Conservation (phyloP, 1,140 invertebrate species). For the Tribolium castaneum region DNA sequence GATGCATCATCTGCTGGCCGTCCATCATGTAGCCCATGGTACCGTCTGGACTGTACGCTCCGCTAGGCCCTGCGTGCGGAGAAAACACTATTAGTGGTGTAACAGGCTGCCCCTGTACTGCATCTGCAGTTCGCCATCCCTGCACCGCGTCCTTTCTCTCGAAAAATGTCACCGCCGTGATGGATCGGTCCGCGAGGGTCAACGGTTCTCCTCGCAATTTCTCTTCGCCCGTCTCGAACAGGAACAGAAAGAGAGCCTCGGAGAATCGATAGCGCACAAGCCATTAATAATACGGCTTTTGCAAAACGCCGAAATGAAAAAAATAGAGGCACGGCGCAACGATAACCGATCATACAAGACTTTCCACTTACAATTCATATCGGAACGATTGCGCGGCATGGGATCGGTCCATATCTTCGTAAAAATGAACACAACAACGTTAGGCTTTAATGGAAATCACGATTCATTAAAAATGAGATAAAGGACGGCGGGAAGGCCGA, state of each 20-base stretch:
- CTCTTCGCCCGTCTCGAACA: constrained; percentile 70
- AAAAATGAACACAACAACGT: constrained; percentile 54
- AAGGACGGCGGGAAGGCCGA: constrained; percentile 1
- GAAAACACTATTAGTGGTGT: constrained; percentile 79
- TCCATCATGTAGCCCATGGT: constrained; percentile 98
- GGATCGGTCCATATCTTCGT: constrained; percentile 57
- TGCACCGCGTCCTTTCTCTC: constrained; percentile 22
- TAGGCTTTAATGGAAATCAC: constrained; percentile 61
- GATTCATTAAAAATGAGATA: constrained; percentile 58
- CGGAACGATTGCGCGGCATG: constrained; percentile 50
- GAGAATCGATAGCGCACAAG: constrained; percentile 55
- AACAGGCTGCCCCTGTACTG: constrained; percentile 60
- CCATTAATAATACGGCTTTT: constrained; percentile 50
- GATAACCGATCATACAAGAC: constrained; percentile 58
- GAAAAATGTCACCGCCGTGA: constrained; percentile 63
- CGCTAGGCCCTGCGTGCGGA: constrained; percentile 90
- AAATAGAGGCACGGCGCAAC: constrained; percentile 45
- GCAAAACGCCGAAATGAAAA: constrained; percentile 45
- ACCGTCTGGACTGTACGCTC: constrained; percentile 93
- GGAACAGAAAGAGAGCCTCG: constrained; percentile 53
- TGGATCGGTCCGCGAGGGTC: constrained; percentile 78
- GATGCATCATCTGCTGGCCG: constrained; percentile 94
- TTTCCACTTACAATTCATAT: constrained; percentile 62
- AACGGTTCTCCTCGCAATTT: constrained; percentile 80
- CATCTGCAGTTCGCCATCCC: constrained; percentile 18